Evolutionary conservation across 2,113 vertebrate species (phyloP).

Genomic region (Forbesichthys papilliferus): DNA sequence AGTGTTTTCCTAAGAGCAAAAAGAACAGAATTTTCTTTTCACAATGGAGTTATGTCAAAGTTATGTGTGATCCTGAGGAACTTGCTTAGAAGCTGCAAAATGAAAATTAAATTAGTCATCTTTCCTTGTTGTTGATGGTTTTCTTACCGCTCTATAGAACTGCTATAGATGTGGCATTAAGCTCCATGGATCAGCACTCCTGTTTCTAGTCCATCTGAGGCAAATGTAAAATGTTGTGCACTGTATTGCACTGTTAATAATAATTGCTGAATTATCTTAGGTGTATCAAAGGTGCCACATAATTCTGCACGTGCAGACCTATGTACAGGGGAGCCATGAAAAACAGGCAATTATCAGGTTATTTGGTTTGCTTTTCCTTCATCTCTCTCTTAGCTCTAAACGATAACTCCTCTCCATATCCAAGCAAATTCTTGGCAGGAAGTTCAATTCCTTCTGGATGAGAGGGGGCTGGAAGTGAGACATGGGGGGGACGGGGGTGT

Average conservation of each 20-base stretch:
- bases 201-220: background rate
- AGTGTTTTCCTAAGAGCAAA: too few species aligned
- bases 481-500: conserved; percentile 5
- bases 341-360: conserved; percentile 45
- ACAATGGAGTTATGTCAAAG: background rate
- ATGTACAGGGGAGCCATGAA: conserved; percentile 30
- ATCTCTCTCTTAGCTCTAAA: conserved; percentile 43
- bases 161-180: background rate
- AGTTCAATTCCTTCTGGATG: conserved; percentile 70
- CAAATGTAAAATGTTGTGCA: conserved; percentile 23
- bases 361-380: conserved; percentile 46
- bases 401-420: conserved; percentile 66
- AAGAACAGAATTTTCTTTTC: background rate
- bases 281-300: conserved; percentile 8
- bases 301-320: conserved; percentile 31
- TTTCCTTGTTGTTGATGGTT: background rate
- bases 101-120: background rate
- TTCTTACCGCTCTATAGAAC: conserved; percentile 29
- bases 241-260: conserved; percentile 26
- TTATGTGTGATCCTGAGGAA: background rate
- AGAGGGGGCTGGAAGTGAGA: conserved; percentile 32
- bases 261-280: conserved; percentile 19
- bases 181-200: too few species aligned
- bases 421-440: conserved; percentile 72
- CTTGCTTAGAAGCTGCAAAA: conserved; percentile 8